These are phyloP conservation scores for Microplitis mediator DNA, from an alignment of 1,140 invertebrate species.

Conservation along the genomic window DNA sequence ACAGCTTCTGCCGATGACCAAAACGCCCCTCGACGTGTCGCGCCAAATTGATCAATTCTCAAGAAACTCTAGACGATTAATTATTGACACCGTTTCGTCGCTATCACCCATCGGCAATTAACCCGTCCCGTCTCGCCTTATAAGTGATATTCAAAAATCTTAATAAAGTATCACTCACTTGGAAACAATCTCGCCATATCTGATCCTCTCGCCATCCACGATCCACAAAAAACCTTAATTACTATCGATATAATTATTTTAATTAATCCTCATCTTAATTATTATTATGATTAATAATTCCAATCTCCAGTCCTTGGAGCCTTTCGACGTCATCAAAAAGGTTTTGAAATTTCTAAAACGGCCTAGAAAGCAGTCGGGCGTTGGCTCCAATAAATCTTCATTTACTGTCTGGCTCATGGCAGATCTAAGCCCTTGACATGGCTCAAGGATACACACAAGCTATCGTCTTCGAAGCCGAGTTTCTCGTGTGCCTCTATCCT, in stretches of 20 bases:
- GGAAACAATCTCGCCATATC: too few relatives aligned
- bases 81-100: conserved; percentile 26
- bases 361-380: conserved; percentile 34
- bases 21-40: neutral
- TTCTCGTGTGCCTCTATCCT: too few relatives aligned
- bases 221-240: too few relatives aligned
- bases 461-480: too few relatives aligned
- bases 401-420: conserved; percentile 34
- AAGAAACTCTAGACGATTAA: conserved; percentile 24
- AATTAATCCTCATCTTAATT: too few relatives aligned
- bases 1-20: neutral
- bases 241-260: too few relatives aligned
- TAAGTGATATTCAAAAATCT: too few relatives aligned
- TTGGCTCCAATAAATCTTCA: conserved; percentile 48
- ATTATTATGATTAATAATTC: too few relatives aligned
- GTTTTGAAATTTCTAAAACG: too few relatives aligned
- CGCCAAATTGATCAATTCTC: conserved; percentile 17
- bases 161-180: too few relatives aligned
- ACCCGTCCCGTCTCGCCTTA: neutral
- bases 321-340: neutral
- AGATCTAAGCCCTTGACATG: neutral
- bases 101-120: conserved; percentile 11
- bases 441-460: neutral
- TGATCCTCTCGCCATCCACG: too few relatives aligned
- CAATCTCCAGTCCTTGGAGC: neutral